A percentile compares a stretch with the other conserved stretches of the same genome.
These are phyloP conservation scores for Terrapene triunguis DNA, from an alignment of 2,113 vertebrate genomes.

Conservation along the genomic window DNA sequence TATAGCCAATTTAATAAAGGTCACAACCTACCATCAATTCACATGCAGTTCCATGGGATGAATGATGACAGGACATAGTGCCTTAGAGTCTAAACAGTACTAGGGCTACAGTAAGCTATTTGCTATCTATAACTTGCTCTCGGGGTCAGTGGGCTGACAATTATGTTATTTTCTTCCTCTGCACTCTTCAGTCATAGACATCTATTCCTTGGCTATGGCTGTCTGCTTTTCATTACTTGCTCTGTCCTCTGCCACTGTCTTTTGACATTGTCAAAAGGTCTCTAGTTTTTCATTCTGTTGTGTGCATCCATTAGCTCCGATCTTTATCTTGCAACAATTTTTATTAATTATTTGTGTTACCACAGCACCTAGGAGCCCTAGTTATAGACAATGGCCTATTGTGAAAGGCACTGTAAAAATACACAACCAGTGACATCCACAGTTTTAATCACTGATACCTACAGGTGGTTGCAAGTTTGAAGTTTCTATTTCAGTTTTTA, in stretches of 20 bases:
- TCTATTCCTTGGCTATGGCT: not conserved
- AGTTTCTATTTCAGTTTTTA: not conserved
- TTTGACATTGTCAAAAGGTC: not conserved
- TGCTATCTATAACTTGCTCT: not conserved
- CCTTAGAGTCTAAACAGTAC: not conserved
- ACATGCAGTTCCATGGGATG: not conserved
- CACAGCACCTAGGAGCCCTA: not conserved
- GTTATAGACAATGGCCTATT: not conserved
- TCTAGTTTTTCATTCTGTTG: not conserved
- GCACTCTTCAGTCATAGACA: not conserved
- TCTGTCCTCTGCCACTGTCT: not conserved
- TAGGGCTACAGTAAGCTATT: rapidly evolving
- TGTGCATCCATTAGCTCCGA: not conserved
- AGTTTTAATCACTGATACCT: not conserved
- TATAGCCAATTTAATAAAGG: not conserved
- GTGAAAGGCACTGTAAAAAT: not conserved
- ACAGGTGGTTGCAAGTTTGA: not conserved
- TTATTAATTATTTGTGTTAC: not conserved
- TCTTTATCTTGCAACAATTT: not conserved
- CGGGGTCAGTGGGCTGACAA: not conserved
- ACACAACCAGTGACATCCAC: not conserved
- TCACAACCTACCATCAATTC: not conserved
- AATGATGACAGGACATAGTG: not conserved
- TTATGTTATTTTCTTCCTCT: not conserved
- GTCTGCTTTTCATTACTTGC: not conserved